Conservation (phyloP, 1,140 invertebrate genomes). For the Brachionus rubens region DNA sequence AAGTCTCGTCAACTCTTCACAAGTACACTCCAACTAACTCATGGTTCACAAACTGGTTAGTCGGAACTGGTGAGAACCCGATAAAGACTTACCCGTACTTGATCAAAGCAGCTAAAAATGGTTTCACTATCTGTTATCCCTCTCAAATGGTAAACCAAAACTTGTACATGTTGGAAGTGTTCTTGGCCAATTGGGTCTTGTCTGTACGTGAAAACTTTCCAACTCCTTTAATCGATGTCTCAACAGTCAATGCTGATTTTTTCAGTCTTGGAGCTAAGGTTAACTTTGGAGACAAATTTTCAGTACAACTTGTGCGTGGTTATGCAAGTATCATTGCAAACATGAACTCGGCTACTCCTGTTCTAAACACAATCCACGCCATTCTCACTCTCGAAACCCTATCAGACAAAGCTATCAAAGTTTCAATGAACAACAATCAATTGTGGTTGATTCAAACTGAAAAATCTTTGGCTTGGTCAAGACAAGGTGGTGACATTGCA, state of each 20-base stretch:
- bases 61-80: slow-evolving; percentile 19
- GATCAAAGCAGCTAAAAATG: not conserved
- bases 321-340: not conserved
- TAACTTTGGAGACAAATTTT: slow-evolving; percentile 27
- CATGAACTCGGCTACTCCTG: slow-evolving; percentile 2
- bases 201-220: slow-evolving; percentile 2
- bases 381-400: not conserved
- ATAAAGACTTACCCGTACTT: slow-evolving; percentile 20
- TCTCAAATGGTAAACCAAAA: slow-evolving; percentile 34
- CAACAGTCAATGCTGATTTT: slow-evolving; percentile 28
- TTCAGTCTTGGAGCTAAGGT: not conserved
- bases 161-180: not conserved
- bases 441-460: slow-evolving; percentile 3
- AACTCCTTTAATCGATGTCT: not conserved
- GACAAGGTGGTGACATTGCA: not conserved
- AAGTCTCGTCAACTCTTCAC: not conserved
- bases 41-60: not conserved
- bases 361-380: not conserved
- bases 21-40: slow-evolving; percentile 21
- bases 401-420: not conserved
- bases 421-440: slow-evolving; percentile 27
- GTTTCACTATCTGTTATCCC: slow-evolving; percentile 18
- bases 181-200: not conserved
- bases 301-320: not conserved
- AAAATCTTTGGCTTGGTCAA: not conserved